Base-by-base conservation (phyloP, 2,113 vertebrate genomes). In the Odocoileus virginianus region DNA sequence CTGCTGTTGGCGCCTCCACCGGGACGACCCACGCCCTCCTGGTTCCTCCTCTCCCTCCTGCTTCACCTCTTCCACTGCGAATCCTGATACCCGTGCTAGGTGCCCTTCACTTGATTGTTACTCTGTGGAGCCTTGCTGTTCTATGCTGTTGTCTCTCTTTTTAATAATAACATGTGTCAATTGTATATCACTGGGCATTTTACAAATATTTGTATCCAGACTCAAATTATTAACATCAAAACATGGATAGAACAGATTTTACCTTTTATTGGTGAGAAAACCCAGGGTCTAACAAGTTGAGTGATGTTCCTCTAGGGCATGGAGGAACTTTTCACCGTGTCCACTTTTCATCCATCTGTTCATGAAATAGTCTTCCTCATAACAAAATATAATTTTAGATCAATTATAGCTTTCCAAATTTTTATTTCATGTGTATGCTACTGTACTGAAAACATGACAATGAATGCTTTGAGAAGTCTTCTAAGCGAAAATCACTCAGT, bases 1-100 rank as follows among this genome's bases (percentile, higher is more conserved):
- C 36, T 1, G 5, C 14, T 3, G 27, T 27, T 8, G 12, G 52
- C 7, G 0, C 5, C 76, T 13, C 6, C 16, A 1, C 4, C 21
- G 2, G 25, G 30, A 15, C 25, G 30, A 15, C 25, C 3, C 1
- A 0, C 12, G 13, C 2, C 17, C 47, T 40, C 17, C 47, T 40
- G n/a, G 12, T 21, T 12, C 55, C 54, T 55, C 17, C 16, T 78
- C 27, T 12, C 54, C 19, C 45, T 27, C 28, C 50, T 50, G 1
- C 40, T 43, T 45, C 43, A 1, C 19, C 50, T 28, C 30, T 50
- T 27, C 57, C 9, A 14, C 43, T 13, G 2, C 2, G 8, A 78
- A 50, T 58, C 50, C 57, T 14, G 6, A n/a, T 14, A 30, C 3
- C 3, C 0, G 2, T 2, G 16, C 14, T 8, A 13, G 50, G 17